Base-by-base conservation (phyloP, 1,140 invertebrate species). In the Mactra quadrangularis region DNA sequence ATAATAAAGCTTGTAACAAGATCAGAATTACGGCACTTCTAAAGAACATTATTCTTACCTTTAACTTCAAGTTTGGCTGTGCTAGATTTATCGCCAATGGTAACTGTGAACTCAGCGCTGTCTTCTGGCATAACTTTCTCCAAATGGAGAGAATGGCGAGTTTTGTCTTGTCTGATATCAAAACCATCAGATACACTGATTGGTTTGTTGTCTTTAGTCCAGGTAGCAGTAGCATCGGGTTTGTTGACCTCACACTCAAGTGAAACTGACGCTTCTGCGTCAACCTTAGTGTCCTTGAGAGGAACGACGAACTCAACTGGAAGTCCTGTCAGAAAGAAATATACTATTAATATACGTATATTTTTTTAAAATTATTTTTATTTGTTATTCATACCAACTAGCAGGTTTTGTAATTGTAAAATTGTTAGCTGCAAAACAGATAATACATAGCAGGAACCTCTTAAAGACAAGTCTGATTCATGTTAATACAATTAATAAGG, bases 131-230 rank as follows among this genome's bases (percentile, higher is more conserved):
- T 77, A 98, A 94, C 84, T 95, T 95, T 91, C 97, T 97, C 3
- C 95, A 95, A 15, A 96, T 97, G 96, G 1, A 99, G 94, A 85
- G 96, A 82, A 92, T 94, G 84, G 96, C 95, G 82, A 92, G 94
- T 72, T 95, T 95, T 78, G 93, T 99, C 98, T 9, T 97, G 94
- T 29, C 97, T 97, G 91, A 99, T 99, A 89, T 95, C 96, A 87
- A 98, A 92, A 97, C 98, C 99, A 87, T 97, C 95, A 60, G 86
- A 87, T 31, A 86, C 70, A 19, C 29, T 47, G 38, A 91, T 62
- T 83, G 94, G 94, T 52, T 95, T 93, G 11, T 95, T 95, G 88
- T 97, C 96, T 90, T 97, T 97, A 17, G 95, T 95, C 98, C 98
- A 99, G 86, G 96, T 95, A 82, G 98, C 95, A 19, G 83, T 78